Conservation (phyloP, 2,797 vertebrate species). For the Oreortyx pictus region DNA sequence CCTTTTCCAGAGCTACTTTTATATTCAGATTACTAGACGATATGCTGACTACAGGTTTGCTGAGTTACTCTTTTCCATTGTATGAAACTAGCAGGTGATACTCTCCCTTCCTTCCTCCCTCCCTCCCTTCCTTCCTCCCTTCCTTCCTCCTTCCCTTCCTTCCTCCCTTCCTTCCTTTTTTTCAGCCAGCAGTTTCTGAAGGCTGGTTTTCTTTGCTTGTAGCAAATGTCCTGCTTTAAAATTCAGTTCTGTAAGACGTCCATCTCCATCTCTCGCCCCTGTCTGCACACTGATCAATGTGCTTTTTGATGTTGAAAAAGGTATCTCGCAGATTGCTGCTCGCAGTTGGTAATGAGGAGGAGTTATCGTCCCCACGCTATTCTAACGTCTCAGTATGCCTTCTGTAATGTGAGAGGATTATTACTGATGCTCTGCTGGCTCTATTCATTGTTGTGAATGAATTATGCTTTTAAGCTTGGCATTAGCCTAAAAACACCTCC, state of each 20-base stretch:
- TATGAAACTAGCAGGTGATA: background rate
- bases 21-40: background rate
- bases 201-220: background rate
- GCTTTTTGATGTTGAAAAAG: conserved; percentile 25
- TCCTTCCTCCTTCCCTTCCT: too few relatives aligned
- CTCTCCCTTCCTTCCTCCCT: background rate
- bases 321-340: conserved; percentile 38
- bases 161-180: too few relatives aligned
- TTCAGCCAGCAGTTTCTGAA: background rate
- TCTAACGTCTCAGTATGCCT: background rate
- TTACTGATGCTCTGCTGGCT: conserved; percentile 59
- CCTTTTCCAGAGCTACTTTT: conserved; percentile 20
- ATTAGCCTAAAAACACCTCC: conserved; percentile 57
- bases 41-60: conserved; percentile 16
- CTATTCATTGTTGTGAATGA: conserved; percentile 58
- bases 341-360: conserved; percentile 40
- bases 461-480: conserved; percentile 55
- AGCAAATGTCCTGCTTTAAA: background rate
- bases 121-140: too few relatives aligned
- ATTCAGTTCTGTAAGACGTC: background rate
- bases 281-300: background rate
- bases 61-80: background rate
- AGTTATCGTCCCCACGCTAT: background rate
- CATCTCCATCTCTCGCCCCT: background rate
- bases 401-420: conserved; percentile 65